Base-by-base conservation (phyloP, 2,113 vertebrate genomes). In the Cathartes aura region DNA sequence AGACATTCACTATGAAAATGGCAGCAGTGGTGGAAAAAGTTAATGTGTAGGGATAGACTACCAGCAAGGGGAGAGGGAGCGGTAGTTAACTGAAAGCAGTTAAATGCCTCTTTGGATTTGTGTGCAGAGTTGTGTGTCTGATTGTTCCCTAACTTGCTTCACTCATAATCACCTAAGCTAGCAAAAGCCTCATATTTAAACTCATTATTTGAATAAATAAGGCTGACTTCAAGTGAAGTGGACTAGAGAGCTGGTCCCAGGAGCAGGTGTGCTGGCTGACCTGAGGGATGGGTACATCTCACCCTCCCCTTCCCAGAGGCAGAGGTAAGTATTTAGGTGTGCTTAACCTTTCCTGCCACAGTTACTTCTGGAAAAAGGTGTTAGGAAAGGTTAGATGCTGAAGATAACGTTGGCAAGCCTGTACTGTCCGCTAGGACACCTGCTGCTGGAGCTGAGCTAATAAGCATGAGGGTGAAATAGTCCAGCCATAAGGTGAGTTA, bases 311-410 rank as follows among this genome's bases (percentile, higher is more conserved):
- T 59, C 68, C 21, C 67, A 60, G 81, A 52, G 82, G 76, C 87
- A 85, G n/a, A 63, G 21, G 30, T 17, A 27, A 47, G 48, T 64
- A 52, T 59, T 87, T 82, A 93, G 48, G 70, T 64, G 62, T 88
- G 70, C 74, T 97, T 95, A 95, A 93, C 87, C 87, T 91, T 85
- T 80, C 68, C 58, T 93, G 76, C 73, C 73, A 47, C 53, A 19
- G 52, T 75, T 80, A 47, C 74, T 68, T 53, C 58, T 82, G 76
- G 55, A 38, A 73, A 92, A 93, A 71, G 72, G 72, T 40, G 43
- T 36, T 89, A 47, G 40, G 38, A 50, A 82, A 92, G 83, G 38
- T 93, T 68, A 80, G 87, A 80, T 87, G 74, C 50, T 70, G 67
- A 36, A 80, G 87, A 47, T 85, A 91, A 43, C 4, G 0, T 9